Base-by-base conservation (phyloP, 1,140 invertebrate genomes). In the Dolichoris vasculosae region DNA sequence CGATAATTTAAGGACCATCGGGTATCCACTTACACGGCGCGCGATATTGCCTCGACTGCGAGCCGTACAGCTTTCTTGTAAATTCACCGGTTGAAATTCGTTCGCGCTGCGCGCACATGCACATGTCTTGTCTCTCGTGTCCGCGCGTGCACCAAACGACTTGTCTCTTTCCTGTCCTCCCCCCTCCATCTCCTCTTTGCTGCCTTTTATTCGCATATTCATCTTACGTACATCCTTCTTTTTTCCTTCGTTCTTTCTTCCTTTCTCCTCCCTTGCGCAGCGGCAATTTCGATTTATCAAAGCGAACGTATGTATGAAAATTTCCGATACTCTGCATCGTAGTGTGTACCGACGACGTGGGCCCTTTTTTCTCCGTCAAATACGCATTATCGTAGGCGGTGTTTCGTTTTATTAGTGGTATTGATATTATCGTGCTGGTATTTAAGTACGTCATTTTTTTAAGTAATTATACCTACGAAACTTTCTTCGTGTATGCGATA, bases 1-100 rank as follows among this genome's bases (percentile, higher is more conserved):
- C 35, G 30, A 77, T 83, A 83, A 83, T 83, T 83, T 83, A 83
- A 83, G 59, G 48, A 77, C 40, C 73, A 35, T n/a, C 55, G 82
- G 51, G 73, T 84, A 84, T 84, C 46, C 46, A 76, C 75, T 84
- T 84, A 84, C 83, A 71, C 32, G 81, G 79, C 79, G 71, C 64
- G 79, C 43, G 43, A 81, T 81, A 71, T 71, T 23, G 71, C 67
- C 48, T 15, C n/a, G 43, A 67, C 23, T 73, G 69, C 77, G 77
- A 7, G 35, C 40, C 40, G 0, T 43, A 23, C 38, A n/a, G 35
- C 20, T 51, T 38, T 69, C 69, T 82, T 63, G 51, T 83, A 76
- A 83, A 64, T 76, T 40, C 30, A 15, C 77, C 55, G 8, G 17
- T 8, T 40, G 77, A 40, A 40, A 32, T 76, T 23, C 75, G 55